Conservation (phyloP, 2,797 vertebrate genomes). For the Chloroceryle amazona region DNA sequence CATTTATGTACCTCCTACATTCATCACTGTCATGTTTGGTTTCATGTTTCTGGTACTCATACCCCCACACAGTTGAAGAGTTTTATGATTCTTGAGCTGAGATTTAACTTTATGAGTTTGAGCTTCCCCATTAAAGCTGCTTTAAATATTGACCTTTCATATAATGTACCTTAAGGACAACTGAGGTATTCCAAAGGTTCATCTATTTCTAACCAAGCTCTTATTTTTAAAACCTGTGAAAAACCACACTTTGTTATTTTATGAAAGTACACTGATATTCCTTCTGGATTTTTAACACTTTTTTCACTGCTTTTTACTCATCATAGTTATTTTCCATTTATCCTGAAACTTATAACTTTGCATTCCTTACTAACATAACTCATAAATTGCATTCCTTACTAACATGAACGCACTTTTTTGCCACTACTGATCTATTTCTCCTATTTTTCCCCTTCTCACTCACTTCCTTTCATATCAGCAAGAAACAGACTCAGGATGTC, state of each 20-base stretch:
- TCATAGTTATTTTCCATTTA: not conserved
- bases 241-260: not conserved
- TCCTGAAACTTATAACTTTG: not conserved
- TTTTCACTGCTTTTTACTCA: not conserved
- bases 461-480: not conserved
- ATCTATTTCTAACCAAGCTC: not conserved
- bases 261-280: not conserved
- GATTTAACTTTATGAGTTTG: not conserved
- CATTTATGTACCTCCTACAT: not conserved
- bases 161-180: not conserved
- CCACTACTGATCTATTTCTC: not conserved
- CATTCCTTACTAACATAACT: not conserved
- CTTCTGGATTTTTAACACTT: not conserved
- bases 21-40: not conserved
- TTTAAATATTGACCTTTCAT: not conserved
- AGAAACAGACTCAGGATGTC: not conserved
- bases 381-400: not conserved
- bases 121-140: not conserved
- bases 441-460: not conserved
- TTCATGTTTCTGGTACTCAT: not conserved
- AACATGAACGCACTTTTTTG: not conserved
- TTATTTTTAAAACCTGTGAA: not conserved
- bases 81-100: rapidly evolving
- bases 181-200: not conserved
- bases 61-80: not conserved